Base-by-base conservation (phyloP, 2,113 vertebrate species). In the Bubalus kerabau region DNA sequence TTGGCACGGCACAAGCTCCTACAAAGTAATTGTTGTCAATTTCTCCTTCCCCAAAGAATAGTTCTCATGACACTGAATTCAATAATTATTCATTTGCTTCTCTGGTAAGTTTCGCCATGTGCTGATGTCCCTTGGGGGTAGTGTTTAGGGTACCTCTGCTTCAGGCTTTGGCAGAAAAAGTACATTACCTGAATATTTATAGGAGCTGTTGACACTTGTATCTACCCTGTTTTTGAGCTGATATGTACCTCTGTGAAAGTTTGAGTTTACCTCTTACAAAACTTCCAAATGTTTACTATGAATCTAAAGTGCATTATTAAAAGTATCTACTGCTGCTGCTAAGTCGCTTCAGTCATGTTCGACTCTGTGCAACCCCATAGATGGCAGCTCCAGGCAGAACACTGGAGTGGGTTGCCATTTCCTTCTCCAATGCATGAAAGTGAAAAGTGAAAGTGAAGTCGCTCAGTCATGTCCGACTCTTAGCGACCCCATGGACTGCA, bases 1-100 rank as follows among this genome's bases (percentile, higher is more conserved):
- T 96, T 92, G 80, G 57, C 74, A 85, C 3, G 56, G 57, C 15
- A 56, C 81, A 48, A 24, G n/a, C 93, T 92, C 7, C 28, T 71
- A 50, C 84, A 85, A 71, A 95, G 89, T 95, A 88, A 97, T 76
- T 91, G 78, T 91, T 92, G 83, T 11, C 91, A 97, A 96, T 97
- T 97, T 97, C n/a, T 96, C 57, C 57, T 95, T 96, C 95, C 97
- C 97, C 92, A 88, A 95, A 97, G 98, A 78, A 90, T 64, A 92
- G 92, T 95, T 95, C 96, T 97, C 95, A 82, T 92, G 97, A 56
- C 81, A 88, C 94, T 23, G 56, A 92, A 95, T 96, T 96, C 59
- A 85, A 1, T 98, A 96, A 98, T 97, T 97, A 85, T 59, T 94
- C 93, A 57, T 95, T 94, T 97, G 96, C 87, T 95, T 96, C 93